A percentile compares a stretch with the other conserved stretches of the same genome.
Conservation (phyloP, 2,113 vertebrate genomes). For the Ellobius talpinus region DNA sequence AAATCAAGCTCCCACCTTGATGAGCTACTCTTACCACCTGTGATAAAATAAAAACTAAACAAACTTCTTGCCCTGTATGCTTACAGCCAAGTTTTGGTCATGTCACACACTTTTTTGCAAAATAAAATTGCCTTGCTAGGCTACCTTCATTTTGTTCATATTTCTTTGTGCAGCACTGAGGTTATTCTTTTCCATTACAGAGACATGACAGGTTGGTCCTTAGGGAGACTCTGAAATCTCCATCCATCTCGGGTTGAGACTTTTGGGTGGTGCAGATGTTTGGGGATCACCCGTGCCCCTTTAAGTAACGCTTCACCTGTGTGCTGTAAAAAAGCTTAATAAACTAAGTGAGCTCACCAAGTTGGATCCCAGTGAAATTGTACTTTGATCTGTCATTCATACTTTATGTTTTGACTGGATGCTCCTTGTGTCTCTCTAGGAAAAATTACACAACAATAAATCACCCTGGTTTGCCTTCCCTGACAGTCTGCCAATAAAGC, state of each 20-base stretch:
- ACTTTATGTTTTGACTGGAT: neutral
- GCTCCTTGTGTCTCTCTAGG: neutral
- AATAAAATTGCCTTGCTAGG: neutral
- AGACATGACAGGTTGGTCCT: neutral
- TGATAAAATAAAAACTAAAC: neutral
- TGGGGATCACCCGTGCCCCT: neutral
- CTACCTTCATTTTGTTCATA: neutral
- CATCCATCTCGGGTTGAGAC: neutral
- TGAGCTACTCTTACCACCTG: neutral
- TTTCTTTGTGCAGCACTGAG: neutral
- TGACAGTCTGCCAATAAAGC: neutral
- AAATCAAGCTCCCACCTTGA: neutral
- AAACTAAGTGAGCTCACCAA: neutral
- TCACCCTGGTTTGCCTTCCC: neutral
- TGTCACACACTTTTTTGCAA: neutral
- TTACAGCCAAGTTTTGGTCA: neutral
- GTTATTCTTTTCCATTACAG: neutral
- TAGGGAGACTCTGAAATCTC: neutral
- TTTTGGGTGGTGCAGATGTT: neutral
- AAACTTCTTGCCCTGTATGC: neutral
- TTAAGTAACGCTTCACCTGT: neutral
- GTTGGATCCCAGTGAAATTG: neutral
- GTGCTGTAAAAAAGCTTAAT: neutral
- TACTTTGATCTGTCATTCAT: neutral
- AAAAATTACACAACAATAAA: neutral